phyloP scores from a whole-genome alignment of 2,113 vertebrate genomes.

The Myotis brandtii region DNA sequence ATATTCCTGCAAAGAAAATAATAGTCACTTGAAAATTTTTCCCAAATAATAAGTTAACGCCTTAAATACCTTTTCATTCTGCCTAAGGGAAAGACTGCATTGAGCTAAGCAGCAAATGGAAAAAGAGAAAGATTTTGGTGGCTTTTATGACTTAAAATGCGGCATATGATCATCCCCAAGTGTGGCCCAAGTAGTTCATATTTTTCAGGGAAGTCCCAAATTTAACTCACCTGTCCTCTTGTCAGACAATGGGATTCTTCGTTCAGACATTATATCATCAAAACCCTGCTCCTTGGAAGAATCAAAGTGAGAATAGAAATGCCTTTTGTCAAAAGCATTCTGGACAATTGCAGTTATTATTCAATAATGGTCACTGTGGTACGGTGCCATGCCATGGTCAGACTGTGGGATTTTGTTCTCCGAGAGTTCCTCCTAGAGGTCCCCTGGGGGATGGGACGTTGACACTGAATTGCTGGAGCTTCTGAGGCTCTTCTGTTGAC shows the following conservation, averaged over 20 bases:
- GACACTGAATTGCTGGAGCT: neutral
- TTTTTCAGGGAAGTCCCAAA: neutral
- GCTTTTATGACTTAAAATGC: slow-evolving; percentile 16
- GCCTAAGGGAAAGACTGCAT: slow-evolving; percentile 1
- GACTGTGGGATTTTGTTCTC: neutral
- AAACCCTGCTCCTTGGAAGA: neutral
- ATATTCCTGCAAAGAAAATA: slow-evolving; percentile 93
- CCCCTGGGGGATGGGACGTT: neutral
- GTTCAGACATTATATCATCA: neutral
- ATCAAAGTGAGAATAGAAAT: slow-evolving; percentile 10
- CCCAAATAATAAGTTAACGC: neutral
- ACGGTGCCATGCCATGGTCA: neutral
- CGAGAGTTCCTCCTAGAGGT: neutral
- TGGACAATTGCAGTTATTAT: neutral
- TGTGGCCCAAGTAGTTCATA: neutral
- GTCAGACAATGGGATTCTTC: neutral
- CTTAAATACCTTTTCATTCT: neutral
- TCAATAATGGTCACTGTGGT: neutral
- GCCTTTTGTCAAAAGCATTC: neutral
- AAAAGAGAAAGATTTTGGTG: neutral
- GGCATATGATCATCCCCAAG: neutral
- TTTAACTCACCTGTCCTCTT: neutral
- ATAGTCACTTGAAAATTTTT: slow-evolving; percentile 63
- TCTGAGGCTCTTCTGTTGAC: neutral
- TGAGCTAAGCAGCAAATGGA: neutral